phyloP scores from a whole-genome alignment of 1,140 invertebrate species.

The Drosophila nikananu region DNA sequence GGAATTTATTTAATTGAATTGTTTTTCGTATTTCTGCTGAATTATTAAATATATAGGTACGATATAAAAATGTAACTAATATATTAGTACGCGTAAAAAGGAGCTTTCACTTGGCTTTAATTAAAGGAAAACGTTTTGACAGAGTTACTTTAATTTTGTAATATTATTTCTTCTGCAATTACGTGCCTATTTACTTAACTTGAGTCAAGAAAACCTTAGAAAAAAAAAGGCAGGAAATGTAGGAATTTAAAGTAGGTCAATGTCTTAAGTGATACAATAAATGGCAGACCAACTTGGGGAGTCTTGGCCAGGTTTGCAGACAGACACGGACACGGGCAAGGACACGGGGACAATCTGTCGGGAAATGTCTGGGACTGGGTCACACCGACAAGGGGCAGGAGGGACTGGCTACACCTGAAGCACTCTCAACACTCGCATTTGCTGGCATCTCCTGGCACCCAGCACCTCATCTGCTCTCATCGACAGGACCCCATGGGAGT shows the following conservation, averaged over 20 bases:
- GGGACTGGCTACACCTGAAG: conserved; percentile 6
- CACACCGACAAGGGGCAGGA: conserved; percentile 8
- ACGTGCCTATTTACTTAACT: background rate
- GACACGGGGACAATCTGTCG: background rate
- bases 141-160: background rate
- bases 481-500: background rate
- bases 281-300: background rate
- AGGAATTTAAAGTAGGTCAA: conserved; percentile 13
- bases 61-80: no score
- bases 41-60: no score
- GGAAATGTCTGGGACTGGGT: conserved; percentile 27
- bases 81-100: no score
- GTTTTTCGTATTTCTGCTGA: background rate
- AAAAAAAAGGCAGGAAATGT: background rate
- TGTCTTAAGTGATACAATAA: background rate
- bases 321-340: background rate
- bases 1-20: background rate
- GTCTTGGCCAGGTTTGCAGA: conserved; percentile 3
- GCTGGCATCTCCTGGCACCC: conserved; percentile 16
- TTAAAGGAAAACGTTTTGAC: background rate
- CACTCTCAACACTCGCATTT: conserved; percentile 15
- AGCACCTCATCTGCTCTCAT: background rate
- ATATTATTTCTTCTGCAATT: background rate
- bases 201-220: background rate
- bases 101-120: background rate